Evolutionary conservation across 1,140 invertebrate species (phyloP), one percentile per base, ranked within the genome.

Genomic region (Stegodyphus mimosarum): DNA sequence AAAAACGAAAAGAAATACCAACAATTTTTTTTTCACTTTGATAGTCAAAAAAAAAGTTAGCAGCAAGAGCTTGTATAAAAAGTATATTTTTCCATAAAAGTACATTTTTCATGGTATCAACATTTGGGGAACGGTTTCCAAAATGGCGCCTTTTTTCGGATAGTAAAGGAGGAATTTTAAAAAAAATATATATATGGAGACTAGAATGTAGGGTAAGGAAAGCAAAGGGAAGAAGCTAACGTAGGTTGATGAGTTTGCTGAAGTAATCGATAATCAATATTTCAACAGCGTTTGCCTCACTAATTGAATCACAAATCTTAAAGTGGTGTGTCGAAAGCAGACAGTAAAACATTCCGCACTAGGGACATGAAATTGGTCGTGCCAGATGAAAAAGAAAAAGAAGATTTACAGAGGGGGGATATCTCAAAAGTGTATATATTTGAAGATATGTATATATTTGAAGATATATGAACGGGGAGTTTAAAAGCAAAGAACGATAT

Each of bases 181-280:
- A 33, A 1, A 33, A 1, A 33, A 33, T 33, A 33, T 33, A 33
- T 33, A 33, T 33, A 33, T 33, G 1, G 33, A 33, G 33, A 33
- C 33, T 33, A 33, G 33, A 33, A 33, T 33, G 33, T 33, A 33
- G 33, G 33, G 33, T 33, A 33, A 33, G 33, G 33, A 33, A 33
- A 33, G 33, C 33, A 33, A 33, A 33, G 3, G 33, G 33, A 33
- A 33, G 33, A 33, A 33, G 33, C 7, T 13, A 76, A 63, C 60
- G 9, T 50, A 66, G 60, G n/a, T 66, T 17, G 60, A 15, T 77
- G 75, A 66, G 17, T 77, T 77, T 67, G 64, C 17, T 33, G 75
- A 66, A 77, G 18, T 77, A 77, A 77, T 77, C 75, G 75, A 77
- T 77, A 77, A 66, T 77, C 75, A 18, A 77, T 77, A 66, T 51